Evolutionary conservation across 2,888 invertebrate genomes (phyloP).

Genomic region (Epinotia ramella): DNA sequence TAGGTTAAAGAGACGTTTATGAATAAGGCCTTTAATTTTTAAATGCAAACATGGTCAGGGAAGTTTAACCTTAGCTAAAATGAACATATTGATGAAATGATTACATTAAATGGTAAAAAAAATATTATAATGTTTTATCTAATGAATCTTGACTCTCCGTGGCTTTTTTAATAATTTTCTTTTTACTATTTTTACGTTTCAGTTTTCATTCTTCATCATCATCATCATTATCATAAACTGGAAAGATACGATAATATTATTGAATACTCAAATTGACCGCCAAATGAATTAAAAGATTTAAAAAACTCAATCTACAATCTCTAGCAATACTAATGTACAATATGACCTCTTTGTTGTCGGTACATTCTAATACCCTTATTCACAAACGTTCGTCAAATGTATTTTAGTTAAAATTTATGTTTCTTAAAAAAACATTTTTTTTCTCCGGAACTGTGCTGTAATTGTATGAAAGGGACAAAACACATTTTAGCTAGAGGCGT

Average conservation of each 20-base stretch:
- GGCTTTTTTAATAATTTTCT: not conserved
- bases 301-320: not conserved
- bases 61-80: not conserved
- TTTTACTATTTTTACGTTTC: not conserved
- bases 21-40: not conserved
- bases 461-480: too few relatives aligned
- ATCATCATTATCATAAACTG: not conserved
- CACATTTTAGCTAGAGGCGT: too few relatives aligned
- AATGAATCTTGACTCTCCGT: not conserved
- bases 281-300: not conserved
- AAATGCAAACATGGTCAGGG: not conserved
- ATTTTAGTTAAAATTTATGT: too few relatives aligned
- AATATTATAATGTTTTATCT: not conserved
- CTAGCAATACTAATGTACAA: not conserved
- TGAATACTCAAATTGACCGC: not conserved
- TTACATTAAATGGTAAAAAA: not conserved
- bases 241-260: not conserved
- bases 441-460: too few relatives aligned
- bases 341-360: not conserved
- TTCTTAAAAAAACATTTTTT: too few relatives aligned
- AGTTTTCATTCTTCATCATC: conserved; percentile 4
- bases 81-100: not conserved
- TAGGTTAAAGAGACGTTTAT: too few relatives aligned
- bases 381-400: too few relatives aligned
- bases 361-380: not conserved